Conservation (phyloP, 2,113 vertebrate genomes). For the Pituophis catenifer region DNA sequence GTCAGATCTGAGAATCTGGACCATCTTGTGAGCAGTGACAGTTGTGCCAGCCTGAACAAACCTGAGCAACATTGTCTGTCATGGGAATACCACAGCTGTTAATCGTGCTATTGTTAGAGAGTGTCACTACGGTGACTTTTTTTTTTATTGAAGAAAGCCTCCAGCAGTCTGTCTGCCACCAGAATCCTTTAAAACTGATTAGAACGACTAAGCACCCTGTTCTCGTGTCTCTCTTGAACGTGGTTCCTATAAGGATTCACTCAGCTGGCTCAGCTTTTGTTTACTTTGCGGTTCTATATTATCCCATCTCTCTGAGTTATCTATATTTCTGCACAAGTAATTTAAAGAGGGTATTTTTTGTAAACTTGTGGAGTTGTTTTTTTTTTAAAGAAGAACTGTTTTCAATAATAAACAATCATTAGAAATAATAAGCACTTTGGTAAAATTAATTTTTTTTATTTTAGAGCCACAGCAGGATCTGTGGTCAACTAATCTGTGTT, state of each 20-base stretch:
- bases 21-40: slow-evolving; percentile 73
- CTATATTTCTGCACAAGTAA: accelerated
- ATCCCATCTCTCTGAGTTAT: not conserved
- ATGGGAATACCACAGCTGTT: slow-evolving; percentile 85
- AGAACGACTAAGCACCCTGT: slow-evolving; percentile 34
- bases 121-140: slow-evolving; percentile 61
- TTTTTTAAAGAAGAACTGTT: not conserved
- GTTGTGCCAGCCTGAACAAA: slow-evolving; percentile 70
- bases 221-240: slow-evolving; percentile 24
- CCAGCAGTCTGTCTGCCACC: slow-evolving; percentile 60
- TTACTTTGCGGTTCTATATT: not conserved
- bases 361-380: not conserved
- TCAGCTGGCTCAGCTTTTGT: slow-evolving; percentile 17
- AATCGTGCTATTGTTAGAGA: slow-evolving; percentile 73
- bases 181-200: slow-evolving; percentile 46
- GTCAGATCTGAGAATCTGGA: slow-evolving; percentile 63
- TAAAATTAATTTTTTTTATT: not conserved
- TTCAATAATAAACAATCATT: not conserved
- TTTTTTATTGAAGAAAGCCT: slow-evolving; percentile 54
- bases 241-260: slow-evolving; percentile 4
- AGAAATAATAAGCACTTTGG: not conserved
- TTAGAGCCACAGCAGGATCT: not conserved
- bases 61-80: slow-evolving; percentile 77
- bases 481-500: not conserved
- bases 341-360: not conserved